Base-by-base conservation (phyloP, 2,888 invertebrate species). In the Drosophila vallismaia region DNA sequence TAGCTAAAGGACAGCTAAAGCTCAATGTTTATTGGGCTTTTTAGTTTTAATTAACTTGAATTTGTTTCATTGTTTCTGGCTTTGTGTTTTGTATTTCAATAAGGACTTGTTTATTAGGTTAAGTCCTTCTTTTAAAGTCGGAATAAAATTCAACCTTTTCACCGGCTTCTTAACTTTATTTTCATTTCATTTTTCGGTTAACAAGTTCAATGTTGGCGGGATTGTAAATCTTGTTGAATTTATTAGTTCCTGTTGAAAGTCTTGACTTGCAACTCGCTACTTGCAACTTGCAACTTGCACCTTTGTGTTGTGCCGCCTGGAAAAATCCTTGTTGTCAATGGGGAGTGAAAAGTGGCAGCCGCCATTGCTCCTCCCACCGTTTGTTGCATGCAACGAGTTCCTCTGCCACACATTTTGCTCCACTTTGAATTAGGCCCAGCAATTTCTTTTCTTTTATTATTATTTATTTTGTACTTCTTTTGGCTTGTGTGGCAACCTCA, bases 371-470 rank as follows among this genome's bases (percentile, higher is more conserved):
- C 6, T 2, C 40, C 6, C 6, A 14, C 19, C 19, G 12, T 33
- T 9, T 36, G 29, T 64, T 36, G 66, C 64, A 64, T 64, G 45
- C 63, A 12, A 60, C 36, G 48, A 60, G 60, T 50, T 63, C 44
- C 42, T 36, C 33, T 33, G 67, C 46, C 52, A 64, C 53, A 62
- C 53, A 62, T 57, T 36, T 36, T 72, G 71, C 71, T 72, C 71
- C 72, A 72, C 72, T 66, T 72, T 58, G 72, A 64, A 72, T 72
- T 71, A 72, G 66, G 71, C 71, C 46, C 71, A 71, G 54, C 52
- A 72, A 71, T 70, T 60, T 51, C 63, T 60, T 12, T 31, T 31
- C 38, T 31, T 29, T 54, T 42, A 31, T 42, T 53, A 36, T 19
- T 36, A 12, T 19, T n/a, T 56, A 1, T 14, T 1, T 28, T 52